Conservation (phyloP, 2,888 invertebrate species). For the Agrochola circellaris region DNA sequence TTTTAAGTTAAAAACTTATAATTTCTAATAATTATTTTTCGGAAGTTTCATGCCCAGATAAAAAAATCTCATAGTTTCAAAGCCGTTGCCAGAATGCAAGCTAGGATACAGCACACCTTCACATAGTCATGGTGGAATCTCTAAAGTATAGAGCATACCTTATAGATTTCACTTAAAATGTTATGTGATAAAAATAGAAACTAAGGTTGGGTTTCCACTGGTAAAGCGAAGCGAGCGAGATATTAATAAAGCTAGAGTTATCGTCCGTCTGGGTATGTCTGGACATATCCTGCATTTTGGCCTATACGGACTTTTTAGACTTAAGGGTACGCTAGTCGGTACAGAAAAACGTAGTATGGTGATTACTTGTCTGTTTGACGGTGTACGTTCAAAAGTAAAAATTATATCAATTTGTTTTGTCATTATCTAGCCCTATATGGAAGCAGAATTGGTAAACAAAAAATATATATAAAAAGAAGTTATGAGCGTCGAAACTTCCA, state of each 20-base stretch:
- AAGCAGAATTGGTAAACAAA: too few species aligned
- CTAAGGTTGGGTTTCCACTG: not conserved
- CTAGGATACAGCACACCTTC: not conserved
- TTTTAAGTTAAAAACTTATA: not conserved
- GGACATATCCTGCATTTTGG: not conserved
- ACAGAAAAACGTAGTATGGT: too few species aligned
- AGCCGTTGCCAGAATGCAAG: not conserved
- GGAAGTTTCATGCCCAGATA: not conserved
- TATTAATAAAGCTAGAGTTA: not conserved
- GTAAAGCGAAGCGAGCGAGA: not conserved
- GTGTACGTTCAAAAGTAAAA: too few species aligned
- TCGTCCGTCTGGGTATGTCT: not conserved
- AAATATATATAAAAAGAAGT: too few species aligned
- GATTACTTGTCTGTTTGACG: too few species aligned
- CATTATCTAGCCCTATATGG: too few species aligned
- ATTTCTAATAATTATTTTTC: not conserved
- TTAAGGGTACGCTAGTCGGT: too few species aligned
- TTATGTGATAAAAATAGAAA: conserved; percentile 32
- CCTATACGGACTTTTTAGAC: not conserved
- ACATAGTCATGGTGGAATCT: not conserved
- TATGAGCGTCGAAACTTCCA: too few species aligned
- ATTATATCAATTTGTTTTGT: too few species aligned
- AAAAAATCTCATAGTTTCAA: not conserved
- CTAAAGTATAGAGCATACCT: not conserved
- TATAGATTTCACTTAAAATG: conserved; percentile 22